Conservation (phyloP, 2,113 vertebrate genomes). For the Hippocampus abdominalis region DNA sequence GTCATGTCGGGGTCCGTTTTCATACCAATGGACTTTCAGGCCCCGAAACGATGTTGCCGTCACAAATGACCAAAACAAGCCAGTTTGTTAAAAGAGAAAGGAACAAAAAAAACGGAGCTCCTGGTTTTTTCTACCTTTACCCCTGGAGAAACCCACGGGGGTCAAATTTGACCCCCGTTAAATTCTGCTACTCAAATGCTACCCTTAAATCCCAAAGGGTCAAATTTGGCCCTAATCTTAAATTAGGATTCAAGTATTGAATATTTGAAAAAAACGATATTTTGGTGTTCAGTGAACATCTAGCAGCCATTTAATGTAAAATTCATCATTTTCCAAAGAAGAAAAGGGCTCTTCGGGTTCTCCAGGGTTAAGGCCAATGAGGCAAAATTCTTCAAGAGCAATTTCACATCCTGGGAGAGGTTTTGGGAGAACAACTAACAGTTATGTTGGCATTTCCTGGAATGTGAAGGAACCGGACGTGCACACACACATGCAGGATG, state of each 20-base stretch:
- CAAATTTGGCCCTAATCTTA: no score
- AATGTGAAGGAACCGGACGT: constrained; percentile 57
- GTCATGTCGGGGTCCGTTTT: neutral
- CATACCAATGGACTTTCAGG: neutral
- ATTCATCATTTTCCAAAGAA: no score
- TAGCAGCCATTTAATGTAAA: no score
- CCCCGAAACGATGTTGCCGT: neutral
- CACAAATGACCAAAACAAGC: neutral
- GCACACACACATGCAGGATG: constrained; percentile 32
- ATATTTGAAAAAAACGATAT: no score
- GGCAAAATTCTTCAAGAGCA: neutral
- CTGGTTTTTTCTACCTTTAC: neutral
- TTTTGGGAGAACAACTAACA: constrained; percentile 29
- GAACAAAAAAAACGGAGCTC: neutral
- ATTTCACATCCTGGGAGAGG: constrained; percentile 30
- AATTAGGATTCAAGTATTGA: no score
- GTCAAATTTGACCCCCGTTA: no score
- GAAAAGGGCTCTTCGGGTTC: no score
- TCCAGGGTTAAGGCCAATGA: neutral
- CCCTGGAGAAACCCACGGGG: no score
- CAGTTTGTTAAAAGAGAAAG: neutral
- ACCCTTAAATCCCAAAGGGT: no score
- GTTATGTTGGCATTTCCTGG: constrained; percentile 66
- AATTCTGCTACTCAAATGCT: no score
- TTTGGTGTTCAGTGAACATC: no score